These are phyloP conservation scores for Nasonia oneida DNA, from an alignment of 2,888 invertebrate genomes.

Conservation along the genomic window DNA sequence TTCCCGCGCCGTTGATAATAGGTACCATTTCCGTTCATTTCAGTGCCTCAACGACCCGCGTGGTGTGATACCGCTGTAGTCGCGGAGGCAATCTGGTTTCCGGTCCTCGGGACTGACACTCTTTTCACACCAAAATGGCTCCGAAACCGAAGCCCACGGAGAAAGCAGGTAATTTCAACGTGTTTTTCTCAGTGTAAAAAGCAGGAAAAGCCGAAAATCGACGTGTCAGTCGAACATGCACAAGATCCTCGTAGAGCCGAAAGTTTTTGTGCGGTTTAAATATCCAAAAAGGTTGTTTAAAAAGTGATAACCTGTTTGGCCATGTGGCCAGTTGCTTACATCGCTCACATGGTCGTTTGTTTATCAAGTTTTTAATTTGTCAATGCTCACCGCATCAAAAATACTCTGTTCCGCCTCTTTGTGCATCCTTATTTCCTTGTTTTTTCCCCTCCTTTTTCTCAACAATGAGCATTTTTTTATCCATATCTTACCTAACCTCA, in stretches of 20 bases:
- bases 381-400: neutral
- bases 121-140: slow-evolving; percentile 86
- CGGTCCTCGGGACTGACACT: slow-evolving; percentile 19
- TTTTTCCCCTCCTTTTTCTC: neutral
- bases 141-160: slow-evolving; percentile 91
- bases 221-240: neutral
- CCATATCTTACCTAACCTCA: slow-evolving; percentile 84
- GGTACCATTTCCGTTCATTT: too few species aligned
- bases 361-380: neutral
- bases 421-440: neutral
- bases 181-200: slow-evolving; percentile 17
- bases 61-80: slow-evolving; percentile 27
- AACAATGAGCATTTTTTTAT: slow-evolving; percentile 73
- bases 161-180: slow-evolving; percentile 86
- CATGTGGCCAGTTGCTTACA: slow-evolving; percentile 58
- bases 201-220: slow-evolving; percentile 3
- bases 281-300: neutral
- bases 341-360: slow-evolving; percentile 38
- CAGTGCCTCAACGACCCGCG: slow-evolving; percentile 43
- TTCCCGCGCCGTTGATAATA: too few species aligned
- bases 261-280: neutral
- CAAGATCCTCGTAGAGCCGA: neutral
- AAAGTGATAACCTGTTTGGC: slow-evolving; percentile 30
- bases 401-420: slow-evolving; percentile 79
- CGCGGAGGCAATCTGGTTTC: slow-evolving; percentile 14